Evolutionary conservation across 30 jellyfish, hydroid and myxozoan genomes (phyloP).

Genomic region (Hydractinia symbiolongicarpus): DNA sequence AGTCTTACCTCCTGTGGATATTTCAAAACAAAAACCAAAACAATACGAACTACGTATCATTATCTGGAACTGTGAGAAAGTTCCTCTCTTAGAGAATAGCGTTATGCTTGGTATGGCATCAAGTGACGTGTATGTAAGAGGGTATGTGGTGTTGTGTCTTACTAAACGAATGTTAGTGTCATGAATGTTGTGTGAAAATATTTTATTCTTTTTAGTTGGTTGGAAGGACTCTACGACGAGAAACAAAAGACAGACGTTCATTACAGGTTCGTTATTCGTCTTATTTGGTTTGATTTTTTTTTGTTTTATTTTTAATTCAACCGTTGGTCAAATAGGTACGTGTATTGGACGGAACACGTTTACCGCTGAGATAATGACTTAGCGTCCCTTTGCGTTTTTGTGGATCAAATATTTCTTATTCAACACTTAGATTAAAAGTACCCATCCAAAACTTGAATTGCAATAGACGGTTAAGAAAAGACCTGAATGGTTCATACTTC

Average conservation of each 20-base stretch:
- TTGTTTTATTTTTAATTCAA: neutral
- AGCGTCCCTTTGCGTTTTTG: neutral
- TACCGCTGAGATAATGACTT: too few species aligned
- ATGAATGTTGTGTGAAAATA: too few species aligned
- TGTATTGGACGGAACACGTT: neutral
- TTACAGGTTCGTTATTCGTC: conserved; percentile 50
- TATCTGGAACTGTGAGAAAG: conserved; percentile 81
- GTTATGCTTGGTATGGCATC: conserved; percentile 50
- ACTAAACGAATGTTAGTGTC: neutral
- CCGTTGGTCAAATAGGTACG: neutral
- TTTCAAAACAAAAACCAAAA: conserved; percentile 68
- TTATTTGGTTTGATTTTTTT: neutral
- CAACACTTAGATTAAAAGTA: too few species aligned
- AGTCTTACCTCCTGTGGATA: conserved; percentile 80
- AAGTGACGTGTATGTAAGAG: conserved; percentile 78
- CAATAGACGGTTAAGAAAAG: too few species aligned
- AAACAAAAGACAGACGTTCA: conserved; percentile 89
- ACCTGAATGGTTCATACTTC: too few species aligned
- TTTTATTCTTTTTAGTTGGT: conserved; percentile 49
- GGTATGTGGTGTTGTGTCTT: conserved; percentile 37
- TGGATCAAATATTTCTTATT: neutral
- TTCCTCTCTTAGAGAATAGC: conserved; percentile 76
- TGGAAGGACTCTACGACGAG: conserved; percentile 70
- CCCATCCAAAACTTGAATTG: too few species aligned
- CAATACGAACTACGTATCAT: conserved; percentile 92